Base-by-base conservation (phyloP, 2,113 vertebrate genomes). In the Cynoglossus semilaevis region DNA sequence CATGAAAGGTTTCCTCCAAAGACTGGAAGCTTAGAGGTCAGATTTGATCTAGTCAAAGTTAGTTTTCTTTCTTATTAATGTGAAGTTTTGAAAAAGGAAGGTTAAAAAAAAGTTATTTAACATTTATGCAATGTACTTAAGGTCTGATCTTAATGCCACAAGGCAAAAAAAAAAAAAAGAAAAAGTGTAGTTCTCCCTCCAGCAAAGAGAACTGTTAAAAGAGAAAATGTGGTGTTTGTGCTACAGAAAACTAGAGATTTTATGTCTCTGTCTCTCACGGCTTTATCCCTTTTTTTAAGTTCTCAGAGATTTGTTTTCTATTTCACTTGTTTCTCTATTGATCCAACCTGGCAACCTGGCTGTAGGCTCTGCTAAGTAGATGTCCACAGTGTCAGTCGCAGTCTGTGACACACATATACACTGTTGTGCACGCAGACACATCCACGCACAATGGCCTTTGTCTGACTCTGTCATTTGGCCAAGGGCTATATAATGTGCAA, bases 91-190 rank as follows among this genome's bases (percentile, higher is more conserved):
- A 29, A 29, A 29, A 29, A 29, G 6, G 6, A 29, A 29, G 5
- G 22, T 41, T 19, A 52, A 7, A 46, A 63, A 29, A 15, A 52
- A 40, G 29, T 15, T 16, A 34, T 44, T 9, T 4, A 44, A 63
- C 46, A 74, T 51, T 52, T 40, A 42, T 19, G 37, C 36, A 38
- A 9, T 18, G 15, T 63, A 14, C 16, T 38, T 44, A 37, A 43
- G 38, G 48, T 55, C 47, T 48, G 37, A 15, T 15, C 18, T 51
- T 37, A 15, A 65, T 51, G 46, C 63, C 42, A 22, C 59, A 38
- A 51, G 43, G 42, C 60, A 78, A 76, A 76, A 44, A 51, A 50
- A 57, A 78, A 76, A 76, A 44, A 51, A 50, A 57, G 47, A 35
- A 54, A 60, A 47, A 18, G 17, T 7, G 50, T 56, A 49, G 58